Evolutionary conservation across 2,888 invertebrate genomes (phyloP).

Genomic region (Tethea ocularis): DNA sequence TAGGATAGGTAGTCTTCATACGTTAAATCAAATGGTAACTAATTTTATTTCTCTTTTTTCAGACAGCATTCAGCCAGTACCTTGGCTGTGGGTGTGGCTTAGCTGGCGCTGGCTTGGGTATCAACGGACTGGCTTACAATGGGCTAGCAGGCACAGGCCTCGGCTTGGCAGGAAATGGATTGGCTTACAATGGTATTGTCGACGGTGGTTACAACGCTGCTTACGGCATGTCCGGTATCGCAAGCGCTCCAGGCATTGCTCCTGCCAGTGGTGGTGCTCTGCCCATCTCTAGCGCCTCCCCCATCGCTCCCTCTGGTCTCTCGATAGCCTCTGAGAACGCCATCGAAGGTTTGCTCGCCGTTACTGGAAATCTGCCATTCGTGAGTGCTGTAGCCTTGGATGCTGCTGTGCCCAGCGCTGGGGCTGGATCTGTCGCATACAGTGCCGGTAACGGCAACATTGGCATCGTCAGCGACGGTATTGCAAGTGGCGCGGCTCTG

Average conservation of each 20-base stretch:
- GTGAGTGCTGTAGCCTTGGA: conserved; percentile 39
- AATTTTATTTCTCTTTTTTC: too few relatives aligned
- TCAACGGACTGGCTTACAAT: conserved; percentile 2
- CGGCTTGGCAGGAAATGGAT: not conserved
- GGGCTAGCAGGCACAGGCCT: not conserved
- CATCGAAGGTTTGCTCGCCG: conserved; percentile 13
- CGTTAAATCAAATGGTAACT: too few relatives aligned
- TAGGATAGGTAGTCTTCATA: too few relatives aligned
- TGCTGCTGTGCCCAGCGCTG: conserved; percentile 40
- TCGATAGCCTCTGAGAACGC: conserved; percentile 23
- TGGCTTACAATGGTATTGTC: not conserved
- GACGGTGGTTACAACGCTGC: not conserved
- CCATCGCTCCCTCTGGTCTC: conserved; percentile 29
- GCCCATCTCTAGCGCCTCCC: conserved; percentile 25
- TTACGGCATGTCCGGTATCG: too few relatives aligned
- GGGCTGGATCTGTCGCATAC: conserved; percentile 35
- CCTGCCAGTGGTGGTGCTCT: conserved; percentile 17
- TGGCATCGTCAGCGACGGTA: conserved; percentile 8
- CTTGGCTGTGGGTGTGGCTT: not conserved
- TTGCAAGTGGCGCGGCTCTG: not conserved
- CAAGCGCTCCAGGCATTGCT: conserved; percentile 7
- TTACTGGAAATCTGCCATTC: conserved; percentile 34
- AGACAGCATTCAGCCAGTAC: conserved; percentile 16
- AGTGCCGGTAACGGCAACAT: conserved; percentile 8
- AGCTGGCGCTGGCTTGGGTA: conserved; percentile 12